phyloP scores from a whole-genome alignment of 2,888 invertebrate genomes.

The Cybosia mesomella region DNA sequence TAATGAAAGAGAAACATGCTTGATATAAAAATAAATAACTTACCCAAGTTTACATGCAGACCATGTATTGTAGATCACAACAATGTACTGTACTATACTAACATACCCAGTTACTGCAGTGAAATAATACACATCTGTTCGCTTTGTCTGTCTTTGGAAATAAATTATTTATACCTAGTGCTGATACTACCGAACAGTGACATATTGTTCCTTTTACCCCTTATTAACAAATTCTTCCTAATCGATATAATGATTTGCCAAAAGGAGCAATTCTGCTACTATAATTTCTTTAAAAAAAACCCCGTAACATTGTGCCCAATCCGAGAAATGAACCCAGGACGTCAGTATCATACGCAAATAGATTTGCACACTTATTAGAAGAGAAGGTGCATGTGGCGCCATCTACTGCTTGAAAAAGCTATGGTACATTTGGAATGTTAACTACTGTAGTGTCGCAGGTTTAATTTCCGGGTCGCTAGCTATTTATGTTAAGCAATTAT shows the following conservation, averaged over 20 bases:
- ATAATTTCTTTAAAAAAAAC: too few species aligned
- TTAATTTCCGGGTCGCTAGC: not conserved
- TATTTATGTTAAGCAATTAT: too few species aligned
- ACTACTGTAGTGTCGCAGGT: not conserved
- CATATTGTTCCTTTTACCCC: not conserved
- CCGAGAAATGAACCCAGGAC: too few species aligned
- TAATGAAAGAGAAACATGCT: conserved; percentile 52
- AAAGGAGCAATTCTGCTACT: not conserved
- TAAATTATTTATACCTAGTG: not conserved
- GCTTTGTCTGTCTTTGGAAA: conserved; percentile 8
- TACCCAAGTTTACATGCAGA: conserved; percentile 66
- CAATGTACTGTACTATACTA: conserved; percentile 33
- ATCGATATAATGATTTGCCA: not conserved
- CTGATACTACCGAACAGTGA: too few species aligned
- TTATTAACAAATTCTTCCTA: not conserved
- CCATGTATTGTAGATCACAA: conserved; percentile 45
- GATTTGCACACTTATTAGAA: not conserved
- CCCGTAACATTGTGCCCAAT: too few species aligned
- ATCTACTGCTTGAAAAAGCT: not conserved
- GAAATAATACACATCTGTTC: not conserved
- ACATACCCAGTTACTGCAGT: conserved; percentile 8
- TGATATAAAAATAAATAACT: conserved; percentile 64
- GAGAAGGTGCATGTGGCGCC: not conserved
- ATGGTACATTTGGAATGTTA: too few species aligned
- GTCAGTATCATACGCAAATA: too few species aligned